Base-by-base conservation (phyloP, 1,140 invertebrate species). In the Vollenhovia emeryi region DNA sequence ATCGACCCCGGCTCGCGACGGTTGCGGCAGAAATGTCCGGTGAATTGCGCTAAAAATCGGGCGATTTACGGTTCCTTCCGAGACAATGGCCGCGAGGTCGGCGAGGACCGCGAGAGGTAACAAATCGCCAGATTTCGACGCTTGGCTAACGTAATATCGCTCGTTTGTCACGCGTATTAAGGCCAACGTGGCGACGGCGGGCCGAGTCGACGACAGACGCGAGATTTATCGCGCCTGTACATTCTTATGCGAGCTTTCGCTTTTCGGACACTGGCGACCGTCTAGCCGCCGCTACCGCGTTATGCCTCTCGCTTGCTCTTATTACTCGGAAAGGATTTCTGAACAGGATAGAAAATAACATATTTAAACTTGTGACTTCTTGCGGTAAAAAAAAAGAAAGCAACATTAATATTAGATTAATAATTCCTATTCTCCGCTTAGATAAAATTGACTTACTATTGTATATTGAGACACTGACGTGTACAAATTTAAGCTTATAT, bases 141-240 rank as follows among this genome's bases (percentile, higher is more conserved):
- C 13, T 43, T n/a, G n/a, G 11, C 33, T 24, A 18, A 57, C 30
- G 50, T 80, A 80, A 80, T 80, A 80, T 80, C 64, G 64, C 78
- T 80, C 78, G 64, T 80, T 71, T 71, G 52, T 80, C 50, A 80
- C 50, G 33, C 48, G 36, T 80, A 80, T 80, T 80, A 80, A 57
- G 50, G 78, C 48, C 50, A 80, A 33, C 75, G 43, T 59, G 40
- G 45, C 57, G 71, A 60, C 66, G 50, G 48, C 9, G 27, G 27
- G 21, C 24, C 76, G 64, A 40, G 36, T 82, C 36, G 43, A 6
- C 57, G 36, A 82, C 78, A 59, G 24, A 59, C 78, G 27, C 50
- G 40, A 45, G 59, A 82, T 82, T 71, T 82, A 82, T 82, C 78
- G 66, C 66, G 50, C 50, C 48, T 80, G 78, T 80, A 80, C 24